Evolutionary conservation across 2,888 invertebrate genomes (phyloP).

Genomic region (Kryphioiulus occultus): DNA sequence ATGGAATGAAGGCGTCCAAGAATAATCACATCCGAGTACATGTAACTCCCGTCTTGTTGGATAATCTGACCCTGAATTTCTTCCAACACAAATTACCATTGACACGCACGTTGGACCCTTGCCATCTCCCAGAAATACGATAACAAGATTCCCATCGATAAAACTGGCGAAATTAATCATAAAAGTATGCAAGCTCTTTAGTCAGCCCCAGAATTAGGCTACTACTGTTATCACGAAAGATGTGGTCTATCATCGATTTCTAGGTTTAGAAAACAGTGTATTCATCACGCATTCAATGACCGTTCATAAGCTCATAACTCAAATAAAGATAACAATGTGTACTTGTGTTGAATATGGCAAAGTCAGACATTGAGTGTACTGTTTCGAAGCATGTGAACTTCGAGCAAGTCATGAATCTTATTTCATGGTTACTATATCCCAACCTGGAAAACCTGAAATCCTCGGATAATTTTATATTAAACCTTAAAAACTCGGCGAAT

Average conservation of each 20-base stretch:
- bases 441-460: no score
- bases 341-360: not conserved
- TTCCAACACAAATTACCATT: not conserved
- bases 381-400: no score
- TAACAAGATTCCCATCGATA: not conserved
- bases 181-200: not conserved
- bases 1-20: not conserved
- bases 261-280: not conserved
- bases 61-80: not conserved
- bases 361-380: no score
- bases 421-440: no score
- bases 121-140: constrained; percentile 10
- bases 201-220: not conserved
- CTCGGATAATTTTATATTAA: no score
- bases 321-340: not conserved
- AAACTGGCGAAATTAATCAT: not conserved
- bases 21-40: not conserved
- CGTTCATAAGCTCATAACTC: not conserved
- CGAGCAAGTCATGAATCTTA: no score
- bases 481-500: no score
- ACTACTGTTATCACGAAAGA: no score
- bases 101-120: constrained; percentile 9
- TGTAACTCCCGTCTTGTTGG: not conserved
- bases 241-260: not conserved
- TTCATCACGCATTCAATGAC: not conserved